Conservation (phyloP, 2,797 vertebrate species). For the Capromys pilorides region DNA sequence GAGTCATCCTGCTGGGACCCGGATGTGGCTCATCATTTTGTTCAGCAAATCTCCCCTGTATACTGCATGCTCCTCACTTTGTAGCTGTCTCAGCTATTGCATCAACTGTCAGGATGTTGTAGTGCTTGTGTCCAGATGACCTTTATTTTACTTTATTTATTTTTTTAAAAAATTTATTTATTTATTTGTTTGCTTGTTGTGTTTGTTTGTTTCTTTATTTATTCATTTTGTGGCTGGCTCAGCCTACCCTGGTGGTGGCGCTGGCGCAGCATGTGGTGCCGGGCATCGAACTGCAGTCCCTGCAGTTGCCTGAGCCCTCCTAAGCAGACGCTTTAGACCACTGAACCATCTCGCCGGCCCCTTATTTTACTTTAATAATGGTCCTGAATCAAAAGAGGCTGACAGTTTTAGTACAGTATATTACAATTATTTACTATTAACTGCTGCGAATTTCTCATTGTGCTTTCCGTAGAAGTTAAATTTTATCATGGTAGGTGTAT, state of each 20-base stretch:
- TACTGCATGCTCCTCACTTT: background rate
- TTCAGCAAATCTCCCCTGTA: background rate
- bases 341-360: too few species aligned
- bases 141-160: background rate
- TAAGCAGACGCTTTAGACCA: too few species aligned
- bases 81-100: background rate
- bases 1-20: background rate
- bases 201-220: too few species aligned
- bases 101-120: background rate
- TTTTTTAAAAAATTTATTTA: too few species aligned
- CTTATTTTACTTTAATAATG: background rate
- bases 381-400: background rate
- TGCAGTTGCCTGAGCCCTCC: too few species aligned
- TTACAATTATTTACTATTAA: background rate
- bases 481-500: background rate
- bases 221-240: too few species aligned
- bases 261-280: too few species aligned
- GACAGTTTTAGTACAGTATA: background rate
- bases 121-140: background rate
- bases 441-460: background rate
- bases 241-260: too few species aligned
- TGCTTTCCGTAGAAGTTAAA: background rate
- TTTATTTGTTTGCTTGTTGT: too few species aligned
- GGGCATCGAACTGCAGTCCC: too few species aligned
- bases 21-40: background rate